Evolutionary conservation across 1,140 invertebrate species (phyloP), one percentile per base, ranked within the genome.

Genomic region (Bombus polaris): DNA sequence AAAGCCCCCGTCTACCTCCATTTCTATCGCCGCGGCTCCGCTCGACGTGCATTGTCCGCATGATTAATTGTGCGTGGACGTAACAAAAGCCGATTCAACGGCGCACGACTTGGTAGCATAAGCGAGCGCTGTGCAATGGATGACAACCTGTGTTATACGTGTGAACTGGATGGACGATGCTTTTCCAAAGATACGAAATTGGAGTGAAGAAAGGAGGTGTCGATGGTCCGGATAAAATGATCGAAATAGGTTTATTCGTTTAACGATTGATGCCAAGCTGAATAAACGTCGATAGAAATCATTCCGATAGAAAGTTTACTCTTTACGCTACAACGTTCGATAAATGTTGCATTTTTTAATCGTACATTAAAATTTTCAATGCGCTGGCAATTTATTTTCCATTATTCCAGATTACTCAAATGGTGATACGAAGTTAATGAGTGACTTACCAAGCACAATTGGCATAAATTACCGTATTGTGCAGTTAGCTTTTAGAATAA

Each of bases 61-160:
- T 82, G 85, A 86, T 86, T 86, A 86, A 86, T 83, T 66, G 71
- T 42, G 72, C 72, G 65, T 44, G 80, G 62, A 76, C 80, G 85
- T 42, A 83, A 83, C 80, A 81, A 85, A 74, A 66, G 78, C 78
- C 35, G 78, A 73, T 85, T 81, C 70, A 72, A 77, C 53, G 68
- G 44, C 25, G 42, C 44, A 47, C 68, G 70, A 35, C 22, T 37
- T 37, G 44, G 12, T 57, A 57, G 35, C 57, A 39, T 74, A 44
- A 80, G 59, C 71, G n/a, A 5, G n/a, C 47, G 47, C 72, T 22
- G 9, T 15, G 62, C n/a, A 18, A 44, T 68, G 12, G 32, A 79
- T 47, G 65, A 35, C 25, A 37, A 32, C n/a, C n/a, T 28, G 35
- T 59, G 35, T 75, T 37, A 8, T 78, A 32, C 59, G 59, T 3